These are phyloP conservation scores for Alentia gelatinosa DNA, from an alignment of 2,888 invertebrate species.

Conservation along the genomic window DNA sequence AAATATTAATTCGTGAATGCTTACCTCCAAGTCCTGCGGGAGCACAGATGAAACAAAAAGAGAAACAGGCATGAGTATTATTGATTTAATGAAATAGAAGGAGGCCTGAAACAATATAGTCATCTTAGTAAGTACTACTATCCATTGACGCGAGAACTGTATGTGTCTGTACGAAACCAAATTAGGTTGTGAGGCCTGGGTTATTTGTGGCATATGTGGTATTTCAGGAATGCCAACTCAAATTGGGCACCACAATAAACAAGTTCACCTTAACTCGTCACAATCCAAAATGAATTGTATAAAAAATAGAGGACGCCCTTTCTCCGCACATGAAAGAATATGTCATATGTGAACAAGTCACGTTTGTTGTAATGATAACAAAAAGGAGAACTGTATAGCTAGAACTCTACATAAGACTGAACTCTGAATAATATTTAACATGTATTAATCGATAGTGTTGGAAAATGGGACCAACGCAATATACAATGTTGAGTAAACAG, in stretches of 20 bases:
- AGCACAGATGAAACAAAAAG: background rate
- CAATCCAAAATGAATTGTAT: no score
- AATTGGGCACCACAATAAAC: background rate
- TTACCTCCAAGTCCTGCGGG: slow-evolving; percentile 16
- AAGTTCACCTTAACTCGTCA: background rate
- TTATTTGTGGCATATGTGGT: background rate
- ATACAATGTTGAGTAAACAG: no score
- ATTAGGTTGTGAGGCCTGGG: background rate
- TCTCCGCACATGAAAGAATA: no score
- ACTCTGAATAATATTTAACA: no score
- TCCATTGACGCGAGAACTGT: background rate
- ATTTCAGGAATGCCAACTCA: background rate
- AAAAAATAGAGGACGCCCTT: no score
- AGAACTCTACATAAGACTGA: no score
- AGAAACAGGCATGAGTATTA: background rate
- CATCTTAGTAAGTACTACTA: background rate
- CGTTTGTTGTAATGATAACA: no score
- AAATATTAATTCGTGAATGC: background rate
- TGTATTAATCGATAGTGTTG: no score
- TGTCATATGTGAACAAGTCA: no score
- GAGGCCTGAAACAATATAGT: background rate
- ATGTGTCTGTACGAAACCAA: no score
- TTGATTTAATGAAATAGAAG: background rate
- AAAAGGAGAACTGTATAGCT: no score
- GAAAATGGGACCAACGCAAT: no score